A percentile compares a stretch with the other conserved stretches of the same genome.
Conservation (phyloP, 2,113 vertebrate species). For the Peromyscus maniculatus region DNA sequence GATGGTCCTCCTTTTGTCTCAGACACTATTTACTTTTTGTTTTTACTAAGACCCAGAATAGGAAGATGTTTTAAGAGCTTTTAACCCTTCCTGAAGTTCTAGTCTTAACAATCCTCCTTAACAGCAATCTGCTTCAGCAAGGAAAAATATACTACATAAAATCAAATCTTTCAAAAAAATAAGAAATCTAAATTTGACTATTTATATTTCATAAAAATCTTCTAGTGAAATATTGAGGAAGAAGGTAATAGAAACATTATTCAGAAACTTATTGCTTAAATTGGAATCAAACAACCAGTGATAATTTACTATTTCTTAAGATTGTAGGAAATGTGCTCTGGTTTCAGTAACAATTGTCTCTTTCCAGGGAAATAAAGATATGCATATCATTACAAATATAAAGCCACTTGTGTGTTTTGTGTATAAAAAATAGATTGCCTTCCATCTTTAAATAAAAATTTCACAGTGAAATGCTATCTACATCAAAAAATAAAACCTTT, state of each 20-base stretch:
- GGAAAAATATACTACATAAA: background rate
- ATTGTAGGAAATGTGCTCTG: background rate
- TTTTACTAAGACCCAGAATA: background rate
- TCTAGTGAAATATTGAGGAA: background rate
- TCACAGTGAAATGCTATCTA: background rate
- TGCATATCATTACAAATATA: background rate
- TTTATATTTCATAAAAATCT: background rate
- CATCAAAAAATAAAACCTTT: background rate
- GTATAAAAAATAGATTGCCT: background rate
- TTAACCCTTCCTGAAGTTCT: background rate
- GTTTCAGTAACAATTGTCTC: background rate
- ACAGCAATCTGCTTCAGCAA: background rate
- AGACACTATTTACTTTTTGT: background rate
- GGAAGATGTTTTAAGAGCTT: background rate
- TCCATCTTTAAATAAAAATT: background rate
- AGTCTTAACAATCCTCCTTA: background rate
- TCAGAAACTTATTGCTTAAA: background rate
- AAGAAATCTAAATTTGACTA: background rate
- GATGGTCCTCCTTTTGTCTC: background rate
- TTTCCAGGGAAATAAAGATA: background rate
- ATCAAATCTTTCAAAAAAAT: background rate
- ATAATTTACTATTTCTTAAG: background rate
- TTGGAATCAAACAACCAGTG: background rate
- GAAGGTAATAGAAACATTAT: background rate
- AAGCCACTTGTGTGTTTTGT: background rate